These are phyloP conservation scores for Ophion slaviceki DNA, from an alignment of 2,888 invertebrate genomes.

Conservation along the genomic window DNA sequence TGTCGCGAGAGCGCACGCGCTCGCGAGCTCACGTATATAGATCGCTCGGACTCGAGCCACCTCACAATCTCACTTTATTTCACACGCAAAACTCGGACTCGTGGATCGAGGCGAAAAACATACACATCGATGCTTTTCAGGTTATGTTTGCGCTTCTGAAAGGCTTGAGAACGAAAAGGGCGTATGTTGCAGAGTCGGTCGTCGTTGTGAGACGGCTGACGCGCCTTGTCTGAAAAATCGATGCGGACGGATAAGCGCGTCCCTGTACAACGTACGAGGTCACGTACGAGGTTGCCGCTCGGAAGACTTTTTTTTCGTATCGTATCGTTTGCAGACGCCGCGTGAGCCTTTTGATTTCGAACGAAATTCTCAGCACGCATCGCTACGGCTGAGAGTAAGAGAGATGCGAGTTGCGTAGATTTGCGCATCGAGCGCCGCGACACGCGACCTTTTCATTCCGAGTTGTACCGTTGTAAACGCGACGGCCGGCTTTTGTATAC, in stretches of 20 bases:
- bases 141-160: slow-evolving; percentile 8
- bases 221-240: not conserved
- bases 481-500: not conserved
- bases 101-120: not conserved
- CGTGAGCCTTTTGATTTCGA: too few species aligned
- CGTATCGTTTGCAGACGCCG: not conserved
- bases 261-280: not conserved
- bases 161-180: not conserved
- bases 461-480: not conserved
- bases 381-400: not conserved
- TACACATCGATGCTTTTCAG: not conserved
- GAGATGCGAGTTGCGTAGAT: not conserved
- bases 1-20: slow-evolving; percentile 60
- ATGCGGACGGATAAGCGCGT: not conserved
- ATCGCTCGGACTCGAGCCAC: not conserved
- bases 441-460: slow-evolving; percentile 1
- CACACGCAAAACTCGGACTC: not conserved
- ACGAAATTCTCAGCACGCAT: not conserved
- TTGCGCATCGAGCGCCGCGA: not conserved
- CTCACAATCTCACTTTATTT: not conserved
- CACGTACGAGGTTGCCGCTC: not conserved
- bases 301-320: not conserved
- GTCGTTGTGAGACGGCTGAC: not conserved
- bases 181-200: not conserved
- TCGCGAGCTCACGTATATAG: not conserved